Base-by-base conservation (phyloP, 2,888 invertebrate species). In the Neoaliturus tenellus region DNA sequence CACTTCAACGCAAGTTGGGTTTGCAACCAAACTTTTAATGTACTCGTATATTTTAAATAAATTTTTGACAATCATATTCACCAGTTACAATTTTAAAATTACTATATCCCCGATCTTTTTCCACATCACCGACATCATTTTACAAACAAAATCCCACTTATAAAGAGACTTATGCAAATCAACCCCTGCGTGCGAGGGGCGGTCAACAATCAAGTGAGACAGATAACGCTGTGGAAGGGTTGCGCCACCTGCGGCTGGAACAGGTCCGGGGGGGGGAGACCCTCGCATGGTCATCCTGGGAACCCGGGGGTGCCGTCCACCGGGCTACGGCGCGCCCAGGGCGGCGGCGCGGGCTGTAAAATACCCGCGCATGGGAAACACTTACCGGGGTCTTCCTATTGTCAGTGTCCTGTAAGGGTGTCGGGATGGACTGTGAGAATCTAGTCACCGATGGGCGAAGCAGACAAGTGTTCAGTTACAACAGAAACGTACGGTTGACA, bases 141-240 rank as follows among this genome's bases (percentile, higher is more conserved):
- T n/a, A n/a, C n/a, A n/a, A n/a, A 4, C 35, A 35, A 35, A 35
- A 35, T 35, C 35, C 4, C 4, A 35, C 35, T 6, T 6, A 35
- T 6, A 35, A 35, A 4, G 35, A 35, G 35, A 35, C 35, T 35
- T 10, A 35, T 35, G 35, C 35, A 6, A 35, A 35, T 6, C 48
- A 14, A 48, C 48, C 48, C 48, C 48, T 4, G 12, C n/a, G n/a
- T 8, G 8, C 12, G 14, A 31, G 31, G 62, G 62, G 28, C 3
- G 62, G 62, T 28, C 62, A 62, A 62, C 62, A 62, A 62, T 62
- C 62, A 62, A 25, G 31, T 62, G 62, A n/a, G n/a, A 62, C 31
- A 62, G 62, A 62, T 62, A 62, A 62, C 31, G 31, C 62, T 2
- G 12, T 12, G 12, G 28, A 62, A 62, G 62, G 62, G 62, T 62